A percentile compares a stretch with the other conserved stretches of the same genome.
Conservation (phyloP, 2,113 vertebrate genomes). For the Ammospiza caudacuta region DNA sequence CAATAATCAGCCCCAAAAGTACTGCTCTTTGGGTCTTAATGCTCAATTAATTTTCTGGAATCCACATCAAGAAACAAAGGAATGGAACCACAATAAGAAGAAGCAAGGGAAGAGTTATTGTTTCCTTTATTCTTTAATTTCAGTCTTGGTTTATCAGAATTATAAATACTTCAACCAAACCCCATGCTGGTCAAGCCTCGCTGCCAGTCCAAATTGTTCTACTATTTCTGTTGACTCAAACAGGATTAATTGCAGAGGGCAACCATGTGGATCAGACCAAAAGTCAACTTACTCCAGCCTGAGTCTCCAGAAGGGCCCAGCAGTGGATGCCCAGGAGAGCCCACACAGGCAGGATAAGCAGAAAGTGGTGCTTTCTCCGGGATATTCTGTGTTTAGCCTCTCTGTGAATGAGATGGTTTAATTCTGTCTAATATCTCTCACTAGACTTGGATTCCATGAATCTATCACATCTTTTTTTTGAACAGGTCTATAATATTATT, state of each 20-base stretch:
- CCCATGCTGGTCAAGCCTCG: not conserved
- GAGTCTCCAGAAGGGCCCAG: not conserved
- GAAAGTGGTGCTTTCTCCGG: not conserved
- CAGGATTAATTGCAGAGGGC: slow-evolving; percentile 13
- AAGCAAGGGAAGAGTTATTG: slow-evolving; percentile 45
- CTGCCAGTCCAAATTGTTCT: slow-evolving; percentile 6
- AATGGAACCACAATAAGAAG: slow-evolving; percentile 66
- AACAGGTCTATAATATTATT: not conserved
- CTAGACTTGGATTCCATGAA: not conserved
- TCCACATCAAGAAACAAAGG: slow-evolving; percentile 63
- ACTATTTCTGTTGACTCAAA: slow-evolving; percentile 7
- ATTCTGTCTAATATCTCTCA: not conserved
- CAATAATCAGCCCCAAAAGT: slow-evolving; percentile 57
- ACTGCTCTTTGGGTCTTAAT: slow-evolving; percentile 59
- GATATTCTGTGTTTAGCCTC: not conserved
- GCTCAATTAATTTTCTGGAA: slow-evolving; percentile 73
- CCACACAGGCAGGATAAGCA: fast-evolving
- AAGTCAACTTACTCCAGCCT: not conserved
- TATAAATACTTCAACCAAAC: slow-evolving; percentile 44
- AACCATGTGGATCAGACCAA: not conserved
- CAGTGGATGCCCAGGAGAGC: not conserved
- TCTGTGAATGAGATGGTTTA: not conserved
- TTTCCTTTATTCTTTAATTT: slow-evolving; percentile 53
- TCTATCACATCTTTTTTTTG: not conserved
- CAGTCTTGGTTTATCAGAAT: slow-evolving; percentile 39